Evolutionary conservation across 1,140 invertebrate species (phyloP).

Genomic region (Drosophila simulans): DNA sequence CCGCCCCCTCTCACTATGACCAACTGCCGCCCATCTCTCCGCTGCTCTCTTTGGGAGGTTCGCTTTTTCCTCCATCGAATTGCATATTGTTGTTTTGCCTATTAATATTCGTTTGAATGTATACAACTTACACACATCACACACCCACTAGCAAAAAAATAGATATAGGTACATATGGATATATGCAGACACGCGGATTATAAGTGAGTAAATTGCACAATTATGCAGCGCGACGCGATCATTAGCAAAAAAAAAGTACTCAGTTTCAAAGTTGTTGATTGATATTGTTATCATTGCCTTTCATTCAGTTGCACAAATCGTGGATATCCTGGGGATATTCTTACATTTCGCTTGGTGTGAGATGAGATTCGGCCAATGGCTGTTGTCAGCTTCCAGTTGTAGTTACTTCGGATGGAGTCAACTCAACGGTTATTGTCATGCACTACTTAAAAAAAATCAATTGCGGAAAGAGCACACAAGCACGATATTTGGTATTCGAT

Average conservation of each 20-base stretch:
- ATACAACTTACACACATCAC: slow-evolving; percentile 45
- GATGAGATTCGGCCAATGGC: slow-evolving; percentile 17
- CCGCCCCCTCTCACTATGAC: slow-evolving; percentile 7
- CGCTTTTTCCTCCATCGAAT: slow-evolving; percentile 29
- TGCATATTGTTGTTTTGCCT: slow-evolving; percentile 70
- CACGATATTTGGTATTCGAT: slow-evolving; percentile 45
- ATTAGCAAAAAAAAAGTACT: slow-evolving; percentile 39
- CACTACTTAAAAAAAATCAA: slow-evolving; percentile 73
- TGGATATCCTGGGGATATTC: slow-evolving; percentile 25
- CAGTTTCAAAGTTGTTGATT: slow-evolving; percentile 43
- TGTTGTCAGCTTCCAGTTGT: slow-evolving; percentile 23
- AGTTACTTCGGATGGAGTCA: slow-evolving; percentile 4
- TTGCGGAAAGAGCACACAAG: slow-evolving; percentile 62
- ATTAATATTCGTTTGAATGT: slow-evolving; percentile 59
- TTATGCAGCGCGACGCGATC: slow-evolving; percentile 68
- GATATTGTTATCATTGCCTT: slow-evolving; percentile 27
- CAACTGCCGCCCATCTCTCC: slow-evolving; percentile 20
- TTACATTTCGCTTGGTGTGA: slow-evolving; percentile 28
- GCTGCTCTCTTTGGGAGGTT: slow-evolving; percentile 31
- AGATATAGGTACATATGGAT: slow-evolving; percentile 8
- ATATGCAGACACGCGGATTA: slow-evolving; percentile 15
- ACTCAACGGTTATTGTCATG: slow-evolving; percentile 36
- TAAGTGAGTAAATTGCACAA: slow-evolving; percentile 70
- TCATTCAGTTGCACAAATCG: slow-evolving; percentile 41
- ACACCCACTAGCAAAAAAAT: slow-evolving; percentile 41